Conservation (phyloP, 2,888 invertebrate species). For the Cryptocephalus primarius region DNA sequence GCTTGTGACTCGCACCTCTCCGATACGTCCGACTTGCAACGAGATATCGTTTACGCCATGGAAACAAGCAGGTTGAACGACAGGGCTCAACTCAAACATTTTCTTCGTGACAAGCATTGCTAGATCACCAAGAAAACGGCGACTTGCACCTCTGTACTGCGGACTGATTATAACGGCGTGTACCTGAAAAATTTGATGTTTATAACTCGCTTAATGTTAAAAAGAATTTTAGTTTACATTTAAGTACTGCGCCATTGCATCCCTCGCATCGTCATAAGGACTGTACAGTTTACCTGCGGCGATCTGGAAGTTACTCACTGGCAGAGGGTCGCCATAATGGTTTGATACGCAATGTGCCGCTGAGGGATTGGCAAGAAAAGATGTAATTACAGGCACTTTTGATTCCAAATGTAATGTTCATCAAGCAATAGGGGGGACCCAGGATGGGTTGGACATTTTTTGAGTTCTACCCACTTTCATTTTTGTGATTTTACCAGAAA, state of each 20-base stretch:
- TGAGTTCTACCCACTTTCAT: no score
- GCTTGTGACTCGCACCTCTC: conserved; percentile 7
- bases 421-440: no score
- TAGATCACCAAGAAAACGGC: conserved; percentile 9
- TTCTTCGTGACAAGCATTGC: conserved; percentile 9
- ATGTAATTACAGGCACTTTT: no score
- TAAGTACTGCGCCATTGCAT: neutral
- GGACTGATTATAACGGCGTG: neutral
- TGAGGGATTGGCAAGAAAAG: conserved; percentile 1
- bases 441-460: no score
- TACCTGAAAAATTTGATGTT: no score
- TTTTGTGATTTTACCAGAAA: no score
- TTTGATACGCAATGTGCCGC: conserved; percentile 13
- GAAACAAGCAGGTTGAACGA: conserved; percentile 11
- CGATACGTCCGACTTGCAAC: conserved; percentile 5
- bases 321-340: conserved; percentile 4
- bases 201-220: no score
- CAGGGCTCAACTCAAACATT: conserved; percentile 6
- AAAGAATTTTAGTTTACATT: no score
- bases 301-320: conserved; percentile 5
- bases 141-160: conserved; percentile 7
- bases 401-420: no score
- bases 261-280: conserved; percentile 8
- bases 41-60: conserved; percentile 8
- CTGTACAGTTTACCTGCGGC: conserved; percentile 13